Base-by-base conservation (phyloP, 37 sponge, comb jelly and placozoan species). In the Bolinopsis microptera region DNA sequence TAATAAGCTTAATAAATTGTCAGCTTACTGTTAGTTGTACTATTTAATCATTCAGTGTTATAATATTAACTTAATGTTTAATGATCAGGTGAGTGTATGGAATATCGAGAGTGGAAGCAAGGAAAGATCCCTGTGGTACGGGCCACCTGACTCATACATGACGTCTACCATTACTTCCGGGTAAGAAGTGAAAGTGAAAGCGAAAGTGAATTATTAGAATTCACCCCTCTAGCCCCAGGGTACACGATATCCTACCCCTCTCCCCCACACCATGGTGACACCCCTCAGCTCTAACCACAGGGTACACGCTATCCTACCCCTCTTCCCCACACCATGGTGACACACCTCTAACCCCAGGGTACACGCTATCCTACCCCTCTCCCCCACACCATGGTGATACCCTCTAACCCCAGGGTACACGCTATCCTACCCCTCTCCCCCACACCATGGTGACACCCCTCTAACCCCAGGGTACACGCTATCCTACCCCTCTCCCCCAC, bases 71-170 rank as follows among this genome's bases (percentile, higher is more conserved):
- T n/a, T n/a, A n/a, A n/a, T n/a, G n/a, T n/a, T n/a, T n/a, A n/a
- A n/a, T n/a, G 5, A 8, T 80, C 90, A 86, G 90, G 90, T 86
- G 61, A 41, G 90, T 27, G 36, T 41, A 5, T 86, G 90, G 90
- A 34, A 86, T 34, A 86, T 86, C 24, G 90, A 86, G 61, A 86
- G 90, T 86, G 90, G 90, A 13, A 26, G 36, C 30, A 86, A 86
- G 90, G 90, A 86, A 38, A 86, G 26, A 27, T 39, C 90, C 9
- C 61, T 86, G n/a, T 86, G 90, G 90, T 86, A 86, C 28, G 90
- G 90, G 24, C 90, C 90, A 41, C 61, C 61, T 26, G 61, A 39
- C 48, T 77, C 80, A 28, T 77, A 77, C 80, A 77, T 77, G 80
- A 35, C 80, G 5, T 77, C 61, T 48, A 48, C 61, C 5, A 48